Conservation (phyloP, 2,888 invertebrate species). For the Corythucha ciliata region DNA sequence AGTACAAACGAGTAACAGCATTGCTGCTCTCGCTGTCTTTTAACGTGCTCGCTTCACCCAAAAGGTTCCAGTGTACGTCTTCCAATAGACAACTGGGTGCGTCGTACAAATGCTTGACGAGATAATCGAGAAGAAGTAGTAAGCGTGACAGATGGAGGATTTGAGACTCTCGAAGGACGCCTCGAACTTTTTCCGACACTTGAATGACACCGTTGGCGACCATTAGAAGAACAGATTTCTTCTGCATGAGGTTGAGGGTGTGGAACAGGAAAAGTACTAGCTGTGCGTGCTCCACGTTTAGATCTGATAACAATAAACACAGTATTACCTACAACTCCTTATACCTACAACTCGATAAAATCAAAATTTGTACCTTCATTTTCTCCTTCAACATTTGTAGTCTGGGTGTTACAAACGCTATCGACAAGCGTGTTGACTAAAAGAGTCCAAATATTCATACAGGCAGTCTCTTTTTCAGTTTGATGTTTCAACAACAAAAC, state of each 20-base stretch:
- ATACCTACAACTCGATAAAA: not conserved
- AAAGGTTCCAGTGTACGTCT: constrained; percentile 76
- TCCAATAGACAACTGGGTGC: constrained; percentile 76
- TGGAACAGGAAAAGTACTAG: constrained; percentile 87
- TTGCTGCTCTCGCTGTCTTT: constrained; percentile 51
- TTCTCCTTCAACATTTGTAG: constrained; percentile 52
- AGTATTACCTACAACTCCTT: too few species aligned
- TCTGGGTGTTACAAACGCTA: constrained; percentile 60
- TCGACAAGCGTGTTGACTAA: constrained; percentile 80
- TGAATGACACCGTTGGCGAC: constrained; percentile 63
- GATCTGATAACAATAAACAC: constrained; percentile 64
- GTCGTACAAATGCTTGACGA: constrained; percentile 91
- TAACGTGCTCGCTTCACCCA: constrained; percentile 55
- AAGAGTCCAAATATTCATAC: constrained; percentile 85
- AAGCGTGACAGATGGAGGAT: constrained; percentile 73
- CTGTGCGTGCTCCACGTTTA: constrained; percentile 94
- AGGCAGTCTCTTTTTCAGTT: constrained; percentile 78
- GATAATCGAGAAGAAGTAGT: constrained; percentile 80
- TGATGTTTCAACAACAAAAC: constrained; percentile 70
- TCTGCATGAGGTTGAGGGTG: constrained; percentile 89
- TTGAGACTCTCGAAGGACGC: constrained; percentile 56
- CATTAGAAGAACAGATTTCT: constrained; percentile 80
- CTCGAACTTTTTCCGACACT: constrained; percentile 30
- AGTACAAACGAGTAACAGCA: constrained; percentile 55
- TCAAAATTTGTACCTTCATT: constrained; percentile 52